Base-by-base conservation (phyloP, 2,113 vertebrate species). In the Struthidea cinerea region DNA sequence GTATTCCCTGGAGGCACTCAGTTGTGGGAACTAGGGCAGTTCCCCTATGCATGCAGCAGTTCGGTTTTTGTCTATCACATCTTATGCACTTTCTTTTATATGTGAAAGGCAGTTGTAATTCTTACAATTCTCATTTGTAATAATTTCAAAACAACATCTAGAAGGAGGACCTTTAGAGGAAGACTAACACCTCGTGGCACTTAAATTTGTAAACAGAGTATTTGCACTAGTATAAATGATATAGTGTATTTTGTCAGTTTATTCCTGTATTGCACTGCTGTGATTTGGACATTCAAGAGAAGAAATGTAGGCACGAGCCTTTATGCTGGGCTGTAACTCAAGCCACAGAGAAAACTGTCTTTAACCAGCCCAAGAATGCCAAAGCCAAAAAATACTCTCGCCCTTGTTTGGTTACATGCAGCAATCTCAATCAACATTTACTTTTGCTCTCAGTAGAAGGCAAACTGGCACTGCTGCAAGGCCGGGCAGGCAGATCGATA, bases 371-470 rank as follows among this genome's bases (percentile, higher is more conserved):
- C 84, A 61, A 44, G 61, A 57, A 46, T 37, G 70, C 32, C 74
- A 53, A 91, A 94, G 84, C 89, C 87, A 94, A 87, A 63, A 73
- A 32, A 7, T 22, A 46, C 39, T 35, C n/a, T 68, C 12, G 67
- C 32, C 84, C n/a, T 6, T 87, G 56, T 97, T 94, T 92, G 89
- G 79, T 73, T 81, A 20, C 57, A 8, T 68, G 91, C 93, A 79
- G 94, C 89, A 96, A 95, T 80, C 95, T 97, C 84, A 32, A 85
- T 77, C 93, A 97, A 96, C 95, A 96, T 96, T 94, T 89, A 64
- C 95, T 97, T 93, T 92, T 80, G 92, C 42, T 4, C 68, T 61
- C 82, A 76, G 89, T 30, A 16, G 53, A 96, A 79, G 84, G 75
- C 94, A 79, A 91, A 85, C 90, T 75, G 92, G 90, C 92, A 64